phyloP scores from a whole-genome alignment of 2,797 vertebrate species.

The Tachyglossus aculeatus region DNA sequence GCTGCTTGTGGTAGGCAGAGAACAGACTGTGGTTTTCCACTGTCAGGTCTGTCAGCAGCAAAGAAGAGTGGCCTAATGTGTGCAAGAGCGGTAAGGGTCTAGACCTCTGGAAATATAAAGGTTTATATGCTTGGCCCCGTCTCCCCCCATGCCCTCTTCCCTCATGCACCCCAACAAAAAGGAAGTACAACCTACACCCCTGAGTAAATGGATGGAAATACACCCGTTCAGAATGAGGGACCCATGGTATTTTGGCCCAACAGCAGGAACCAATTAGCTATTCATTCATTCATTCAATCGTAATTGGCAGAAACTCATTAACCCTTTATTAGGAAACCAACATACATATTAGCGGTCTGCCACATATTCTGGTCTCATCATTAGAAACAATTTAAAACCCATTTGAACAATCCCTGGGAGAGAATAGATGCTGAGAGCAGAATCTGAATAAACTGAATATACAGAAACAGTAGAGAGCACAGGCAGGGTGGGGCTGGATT shows the following conservation, averaged over 20 bases:
- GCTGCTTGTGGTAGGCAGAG: conserved; percentile 32
- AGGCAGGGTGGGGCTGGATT: conserved; percentile 33
- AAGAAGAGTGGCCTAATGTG: too few species aligned
- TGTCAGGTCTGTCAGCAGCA: conserved; percentile 29
- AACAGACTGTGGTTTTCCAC: conserved; percentile 36
- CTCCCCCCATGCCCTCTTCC: background rate
- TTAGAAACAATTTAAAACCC: conserved; percentile 41
- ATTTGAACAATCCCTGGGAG: conserved; percentile 43
- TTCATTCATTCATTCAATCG: too few species aligned
- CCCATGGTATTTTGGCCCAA: conserved; percentile 5
- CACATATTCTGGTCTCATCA: background rate
- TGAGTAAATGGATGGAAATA: conserved; percentile 15
- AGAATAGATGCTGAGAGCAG: conserved; percentile 51
- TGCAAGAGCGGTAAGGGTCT: too few species aligned
- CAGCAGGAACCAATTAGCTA: conserved; percentile 22
- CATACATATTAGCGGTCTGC: conserved; percentile 18
- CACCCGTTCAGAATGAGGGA: background rate
- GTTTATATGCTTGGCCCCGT: too few species aligned
- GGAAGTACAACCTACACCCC: too few species aligned
- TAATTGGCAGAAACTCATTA: conserved; percentile 33
- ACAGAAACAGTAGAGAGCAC: conserved; percentile 44
- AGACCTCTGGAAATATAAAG: too few species aligned
- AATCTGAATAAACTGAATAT: conserved; percentile 53
- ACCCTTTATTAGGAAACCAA: conserved; percentile 19
- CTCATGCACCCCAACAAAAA: background rate